Base-by-base conservation (phyloP, 2,113 vertebrate species). In the Tyto alba region DNA sequence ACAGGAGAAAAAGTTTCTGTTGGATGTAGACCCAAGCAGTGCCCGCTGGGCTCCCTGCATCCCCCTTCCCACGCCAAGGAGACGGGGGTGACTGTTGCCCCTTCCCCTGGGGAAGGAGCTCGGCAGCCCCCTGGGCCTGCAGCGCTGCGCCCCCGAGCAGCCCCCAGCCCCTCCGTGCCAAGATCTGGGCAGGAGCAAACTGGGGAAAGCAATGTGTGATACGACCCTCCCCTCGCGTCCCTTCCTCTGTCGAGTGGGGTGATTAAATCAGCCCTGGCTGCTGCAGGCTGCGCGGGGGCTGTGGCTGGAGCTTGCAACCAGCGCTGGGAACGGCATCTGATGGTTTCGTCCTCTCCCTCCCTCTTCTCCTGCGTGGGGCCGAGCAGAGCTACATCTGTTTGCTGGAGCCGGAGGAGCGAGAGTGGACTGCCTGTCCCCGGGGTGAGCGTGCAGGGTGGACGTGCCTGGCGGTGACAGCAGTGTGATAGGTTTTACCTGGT, bases 51-150 rank as follows among this genome's bases (percentile, higher is more conserved):
- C 14, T 63, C 36, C 36, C 41, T 40, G 34, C 1, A 0, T 40
- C 23, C 36, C 30, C 36, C 7, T 45, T 41, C 56, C 43, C 0
- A 1, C 5, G 16, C 55, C 1, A 0, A 47, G 6, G 21, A 30
- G 27, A 36, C 0, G 4, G n/a, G 60, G 9, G 22, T 1, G 5
- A 36, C 53, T 4, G 2, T 29, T 45, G 27, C 38, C 36, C 11
- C 40, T 23, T 16, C 7, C 43, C 41, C 8, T 7, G 10, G 20
- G 43, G 57, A 78, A 36, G 27, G 56, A 40, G 64, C 29, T 56
- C 57, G 27, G 50, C 34, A 64, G 36, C 8, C 4, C 29, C 23
- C 48, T 18, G 50, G 36, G 32, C 23, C 32, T 27, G 10, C 20
- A 15, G 34, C 2, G 0, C 75, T 32, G 68, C 22, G 45, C 8